These are phyloP conservation scores for Leucopsar rothschildi DNA, from an alignment of 2,113 vertebrate species.

Conservation along the genomic window DNA sequence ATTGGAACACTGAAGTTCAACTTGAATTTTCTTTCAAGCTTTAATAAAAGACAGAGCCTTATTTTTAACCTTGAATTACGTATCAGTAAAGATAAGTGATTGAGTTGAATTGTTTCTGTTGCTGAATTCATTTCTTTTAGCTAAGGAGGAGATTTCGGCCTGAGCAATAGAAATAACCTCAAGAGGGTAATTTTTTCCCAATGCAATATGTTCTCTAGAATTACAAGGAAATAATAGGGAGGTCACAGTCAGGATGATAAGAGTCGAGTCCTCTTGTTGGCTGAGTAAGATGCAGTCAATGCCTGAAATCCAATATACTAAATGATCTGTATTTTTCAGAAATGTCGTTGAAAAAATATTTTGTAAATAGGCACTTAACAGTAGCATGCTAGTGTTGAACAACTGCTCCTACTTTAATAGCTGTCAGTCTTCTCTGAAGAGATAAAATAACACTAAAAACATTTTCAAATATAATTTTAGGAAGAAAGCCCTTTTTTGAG, in stretches of 20 bases:
- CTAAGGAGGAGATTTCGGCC: not conserved
- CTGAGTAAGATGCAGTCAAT: not conserved
- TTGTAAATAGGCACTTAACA: not conserved
- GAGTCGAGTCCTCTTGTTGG: not conserved
- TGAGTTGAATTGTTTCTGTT: not conserved
- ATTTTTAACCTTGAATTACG: conserved; percentile 16
- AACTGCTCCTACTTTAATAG: not conserved
- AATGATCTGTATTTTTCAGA: not conserved
- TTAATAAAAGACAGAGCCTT: not conserved
- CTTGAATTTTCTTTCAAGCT: not conserved
- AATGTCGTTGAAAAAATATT: not conserved
- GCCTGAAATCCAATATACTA: not conserved
- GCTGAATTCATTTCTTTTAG: not conserved
- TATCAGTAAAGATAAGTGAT: not conserved
- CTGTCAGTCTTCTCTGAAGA: not conserved
- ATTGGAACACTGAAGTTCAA: not conserved
- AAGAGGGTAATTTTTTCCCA: conserved; percentile 1
- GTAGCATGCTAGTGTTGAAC: not conserved
- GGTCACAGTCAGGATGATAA: not conserved
- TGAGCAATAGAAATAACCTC: not conserved
- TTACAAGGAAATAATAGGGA: conserved; percentile 7
- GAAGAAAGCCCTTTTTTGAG: not conserved
- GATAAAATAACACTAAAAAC: not conserved
- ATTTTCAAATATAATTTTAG: not conserved
- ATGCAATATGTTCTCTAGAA: not conserved